Percentiles rank a stretch among this genome's conserved stretches.
These are phyloP conservation scores for Heliangelus exortis DNA, from an alignment of 2,797 vertebrate species.

Conservation along the genomic window DNA sequence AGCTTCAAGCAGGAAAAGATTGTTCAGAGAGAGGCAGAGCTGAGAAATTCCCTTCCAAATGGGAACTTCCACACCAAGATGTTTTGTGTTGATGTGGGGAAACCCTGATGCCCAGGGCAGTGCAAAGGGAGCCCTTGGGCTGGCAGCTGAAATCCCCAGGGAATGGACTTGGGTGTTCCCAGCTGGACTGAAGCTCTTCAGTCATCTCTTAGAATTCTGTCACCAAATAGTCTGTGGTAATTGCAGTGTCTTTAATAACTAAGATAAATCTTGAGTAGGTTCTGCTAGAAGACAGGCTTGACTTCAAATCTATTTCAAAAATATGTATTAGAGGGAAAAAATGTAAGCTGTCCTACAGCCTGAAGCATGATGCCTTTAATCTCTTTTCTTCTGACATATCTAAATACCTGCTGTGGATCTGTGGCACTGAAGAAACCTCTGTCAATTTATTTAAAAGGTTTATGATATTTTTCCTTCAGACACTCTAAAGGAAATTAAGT, in stretches of 20 bases:
- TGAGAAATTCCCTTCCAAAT: not conserved
- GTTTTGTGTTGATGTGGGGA: not conserved
- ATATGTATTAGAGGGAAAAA: not conserved
- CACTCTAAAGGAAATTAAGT: not conserved
- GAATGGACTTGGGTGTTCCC: not conserved
- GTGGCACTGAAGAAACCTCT: not conserved
- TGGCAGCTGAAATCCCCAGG: not conserved
- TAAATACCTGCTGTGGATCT: not conserved
- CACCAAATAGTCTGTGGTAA: not conserved
- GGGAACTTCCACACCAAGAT: not conserved
- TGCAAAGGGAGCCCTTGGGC: not conserved
- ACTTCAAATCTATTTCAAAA: conserved; percentile 14
- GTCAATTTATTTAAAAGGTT: not conserved
- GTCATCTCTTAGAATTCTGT: not conserved
- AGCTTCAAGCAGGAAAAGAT: not conserved
- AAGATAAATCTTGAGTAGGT: not conserved
- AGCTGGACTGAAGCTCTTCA: not conserved
- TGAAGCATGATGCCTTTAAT: not conserved
- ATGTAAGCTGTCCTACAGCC: not conserved
- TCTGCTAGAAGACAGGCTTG: not conserved
- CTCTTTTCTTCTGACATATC: not conserved
- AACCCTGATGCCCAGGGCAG: not conserved
- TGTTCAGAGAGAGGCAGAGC: not conserved
- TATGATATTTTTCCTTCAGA: not conserved
- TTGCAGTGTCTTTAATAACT: not conserved